A percentile compares a stretch with the other conserved stretches of the same genome.
Evolutionary conservation across 2,888 invertebrate genomes (phyloP).

Genomic region (Gortyna flavago): DNA sequence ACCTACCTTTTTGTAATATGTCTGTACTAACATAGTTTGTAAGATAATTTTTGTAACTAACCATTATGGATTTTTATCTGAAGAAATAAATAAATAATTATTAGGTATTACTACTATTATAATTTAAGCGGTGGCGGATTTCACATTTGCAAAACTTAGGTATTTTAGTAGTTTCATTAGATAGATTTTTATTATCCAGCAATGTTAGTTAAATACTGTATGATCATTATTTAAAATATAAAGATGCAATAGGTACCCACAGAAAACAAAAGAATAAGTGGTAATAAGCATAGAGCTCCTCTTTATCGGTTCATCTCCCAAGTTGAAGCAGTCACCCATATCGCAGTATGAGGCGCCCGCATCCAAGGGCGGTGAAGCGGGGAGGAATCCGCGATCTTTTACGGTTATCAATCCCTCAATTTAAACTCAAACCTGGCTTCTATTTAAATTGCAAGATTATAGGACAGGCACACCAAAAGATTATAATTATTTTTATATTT

Average conservation of each 20-base stretch:
- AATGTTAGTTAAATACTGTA: neutral
- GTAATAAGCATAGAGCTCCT: conserved; percentile 8
- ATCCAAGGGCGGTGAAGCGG: conserved; percentile 30
- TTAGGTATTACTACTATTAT: too few species aligned
- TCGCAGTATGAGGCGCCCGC: conserved; percentile 25
- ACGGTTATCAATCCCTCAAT: conserved; percentile 1
- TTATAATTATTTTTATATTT: conserved; percentile 22
- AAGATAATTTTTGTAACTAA: too few species aligned
- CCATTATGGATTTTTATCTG: too few species aligned
- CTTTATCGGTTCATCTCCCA: conserved; percentile 30
- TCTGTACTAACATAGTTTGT: too few species aligned
- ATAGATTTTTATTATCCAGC: neutral
- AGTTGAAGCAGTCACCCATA: conserved; percentile 35
- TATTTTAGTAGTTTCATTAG: neutral
- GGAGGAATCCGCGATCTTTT: conserved; percentile 8
- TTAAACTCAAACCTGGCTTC: neutral
- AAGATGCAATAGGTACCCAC: neutral
- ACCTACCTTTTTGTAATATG: too few species aligned
- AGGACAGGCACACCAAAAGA: conserved; percentile 15
- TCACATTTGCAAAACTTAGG: neutral
- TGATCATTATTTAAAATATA: conserved; percentile 3
- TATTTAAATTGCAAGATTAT: conserved; percentile 15
- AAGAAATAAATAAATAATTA: too few species aligned
- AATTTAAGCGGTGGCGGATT: neutral
- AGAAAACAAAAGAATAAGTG: neutral